Percentiles rank a stretch among this genome's conserved stretches.
phyloP scores from a whole-genome alignment of 2,113 vertebrate genomes.

The Neotragus pygmaeus region DNA sequence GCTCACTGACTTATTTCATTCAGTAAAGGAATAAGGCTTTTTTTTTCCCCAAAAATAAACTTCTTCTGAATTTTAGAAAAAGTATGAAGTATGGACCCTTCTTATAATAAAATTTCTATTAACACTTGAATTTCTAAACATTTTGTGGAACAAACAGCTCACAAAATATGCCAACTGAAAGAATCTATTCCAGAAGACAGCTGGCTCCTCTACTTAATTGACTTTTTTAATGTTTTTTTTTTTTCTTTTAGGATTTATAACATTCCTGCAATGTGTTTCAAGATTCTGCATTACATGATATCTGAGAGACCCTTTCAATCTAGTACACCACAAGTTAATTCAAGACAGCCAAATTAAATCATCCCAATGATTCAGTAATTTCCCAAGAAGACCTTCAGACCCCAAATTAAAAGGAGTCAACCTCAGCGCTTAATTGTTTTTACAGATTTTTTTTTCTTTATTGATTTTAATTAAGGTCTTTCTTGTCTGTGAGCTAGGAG shows the following conservation, averaged over 20 bases:
- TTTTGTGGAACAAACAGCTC: neutral
- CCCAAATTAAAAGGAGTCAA: constrained; percentile 47
- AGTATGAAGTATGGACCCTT: neutral
- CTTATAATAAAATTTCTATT: neutral
- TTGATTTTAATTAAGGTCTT: constrained; percentile 61
- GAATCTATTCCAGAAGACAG: neutral
- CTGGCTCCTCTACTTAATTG: neutral
- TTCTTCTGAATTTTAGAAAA: neutral
- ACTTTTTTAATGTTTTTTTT: neutral
- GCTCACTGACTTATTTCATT: neutral
- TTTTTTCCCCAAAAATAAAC: neutral
- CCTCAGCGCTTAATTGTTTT: constrained; percentile 46
- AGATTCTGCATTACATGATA: neutral
- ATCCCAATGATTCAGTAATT: constrained; percentile 52
- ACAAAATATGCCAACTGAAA: constrained; percentile 10
- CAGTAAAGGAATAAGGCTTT: neutral
- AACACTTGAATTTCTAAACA: neutral
- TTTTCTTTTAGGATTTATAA: constrained; percentile 31
- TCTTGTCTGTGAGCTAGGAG: constrained; percentile 14
- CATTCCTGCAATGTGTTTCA: neutral
- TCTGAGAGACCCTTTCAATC: neutral
- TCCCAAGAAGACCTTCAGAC: constrained; percentile 50
- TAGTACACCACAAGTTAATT: constrained; percentile 25
- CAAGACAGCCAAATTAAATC: constrained; percentile 34
- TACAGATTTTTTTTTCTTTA: constrained; percentile 54